Conservation (phyloP, 2,888 invertebrate species). For the Andrena bucephala region DNA sequence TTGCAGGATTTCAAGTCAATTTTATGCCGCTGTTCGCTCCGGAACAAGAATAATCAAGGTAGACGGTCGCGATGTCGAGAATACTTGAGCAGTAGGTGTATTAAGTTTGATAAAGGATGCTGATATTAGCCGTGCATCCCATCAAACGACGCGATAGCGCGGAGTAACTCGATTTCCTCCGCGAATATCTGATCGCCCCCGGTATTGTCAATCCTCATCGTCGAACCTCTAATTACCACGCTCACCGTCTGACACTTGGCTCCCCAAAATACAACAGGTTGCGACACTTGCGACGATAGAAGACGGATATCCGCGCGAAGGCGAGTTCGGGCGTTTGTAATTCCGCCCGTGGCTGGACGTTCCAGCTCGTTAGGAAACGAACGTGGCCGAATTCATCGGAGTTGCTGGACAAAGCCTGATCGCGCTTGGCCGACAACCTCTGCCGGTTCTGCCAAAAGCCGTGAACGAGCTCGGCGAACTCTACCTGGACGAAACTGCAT, state of each 20-base stretch:
- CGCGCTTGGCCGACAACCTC: conserved; percentile 24
- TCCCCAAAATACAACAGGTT: conserved; percentile 50
- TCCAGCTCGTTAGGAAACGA: conserved; percentile 57
- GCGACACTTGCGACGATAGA: neutral
- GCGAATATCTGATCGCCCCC: neutral
- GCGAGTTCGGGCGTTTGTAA: conserved; percentile 38
- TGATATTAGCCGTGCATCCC: conserved; percentile 2
- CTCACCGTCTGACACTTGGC: conserved; percentile 22
- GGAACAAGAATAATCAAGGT: neutral
- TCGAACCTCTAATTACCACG: conserved; percentile 44
- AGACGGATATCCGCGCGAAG: conserved; percentile 17
- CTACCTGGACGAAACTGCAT: conserved; percentile 43
- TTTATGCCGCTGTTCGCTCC: neutral
- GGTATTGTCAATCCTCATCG: conserved; percentile 9
- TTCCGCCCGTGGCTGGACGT: conserved; percentile 14
- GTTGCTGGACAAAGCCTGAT: conserved; percentile 40
- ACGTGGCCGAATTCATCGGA: conserved; percentile 48
- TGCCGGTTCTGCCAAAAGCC: conserved; percentile 35
- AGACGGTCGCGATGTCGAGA: too few relatives aligned
- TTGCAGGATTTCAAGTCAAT: too few relatives aligned
- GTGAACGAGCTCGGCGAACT: conserved; percentile 21
- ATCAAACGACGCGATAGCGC: neutral
- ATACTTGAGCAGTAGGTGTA: too few relatives aligned
- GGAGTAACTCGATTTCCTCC: conserved; percentile 21
- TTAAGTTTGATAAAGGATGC: neutral